Percentiles rank a stretch among this genome's conserved stretches.
These are phyloP conservation scores for Periplaneta americana DNA, from an alignment of 1,140 invertebrate species.

Conservation along the genomic window DNA sequence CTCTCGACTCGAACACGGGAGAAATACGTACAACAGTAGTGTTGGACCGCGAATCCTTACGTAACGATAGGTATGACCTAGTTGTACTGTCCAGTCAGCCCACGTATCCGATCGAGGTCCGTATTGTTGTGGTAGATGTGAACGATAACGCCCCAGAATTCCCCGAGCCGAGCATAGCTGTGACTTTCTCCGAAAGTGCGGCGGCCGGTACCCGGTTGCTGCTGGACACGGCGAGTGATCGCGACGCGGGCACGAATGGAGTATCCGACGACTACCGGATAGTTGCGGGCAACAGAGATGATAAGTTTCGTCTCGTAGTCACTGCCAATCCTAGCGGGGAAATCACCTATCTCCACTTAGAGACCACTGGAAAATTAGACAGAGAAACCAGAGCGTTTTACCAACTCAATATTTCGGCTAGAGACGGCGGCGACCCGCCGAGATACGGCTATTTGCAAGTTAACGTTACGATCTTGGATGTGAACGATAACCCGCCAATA, in stretches of 20 bases:
- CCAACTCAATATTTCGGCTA: slow-evolving; percentile 81
- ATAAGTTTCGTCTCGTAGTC: slow-evolving; percentile 79
- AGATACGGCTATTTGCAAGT: slow-evolving; percentile 79
- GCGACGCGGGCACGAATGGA: slow-evolving; percentile 79
- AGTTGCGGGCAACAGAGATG: slow-evolving; percentile 78
- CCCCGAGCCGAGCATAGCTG: slow-evolving; percentile 78
- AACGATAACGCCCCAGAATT: slow-evolving; percentile 89
- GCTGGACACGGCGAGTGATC: slow-evolving; percentile 81
- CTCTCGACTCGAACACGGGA: slow-evolving; percentile 70
- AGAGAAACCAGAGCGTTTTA: slow-evolving; percentile 80
- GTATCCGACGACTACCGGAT: slow-evolving; percentile 84
- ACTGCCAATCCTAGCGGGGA: slow-evolving; percentile 84
- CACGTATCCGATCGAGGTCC: slow-evolving; percentile 88
- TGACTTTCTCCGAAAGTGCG: slow-evolving; percentile 87
- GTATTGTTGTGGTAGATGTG: slow-evolving; percentile 77
- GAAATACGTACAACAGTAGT: slow-evolving; percentile 75
- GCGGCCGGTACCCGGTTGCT: slow-evolving; percentile 78
- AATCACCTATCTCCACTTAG: slow-evolving; percentile 82
- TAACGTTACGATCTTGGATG: slow-evolving; percentile 87
- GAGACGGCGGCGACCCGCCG: slow-evolving; percentile 76
- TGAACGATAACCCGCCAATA: slow-evolving; percentile 92
- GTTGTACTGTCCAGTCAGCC: slow-evolving; percentile 88
- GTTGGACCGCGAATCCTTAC: slow-evolving; percentile 72
- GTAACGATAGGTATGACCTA: slow-evolving; percentile 76
- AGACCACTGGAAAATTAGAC: slow-evolving; percentile 85